A percentile compares a stretch with the other conserved stretches of the same genome.
Conservation (phyloP, 2,888 invertebrate species). For the Diplolepis rosae region DNA sequence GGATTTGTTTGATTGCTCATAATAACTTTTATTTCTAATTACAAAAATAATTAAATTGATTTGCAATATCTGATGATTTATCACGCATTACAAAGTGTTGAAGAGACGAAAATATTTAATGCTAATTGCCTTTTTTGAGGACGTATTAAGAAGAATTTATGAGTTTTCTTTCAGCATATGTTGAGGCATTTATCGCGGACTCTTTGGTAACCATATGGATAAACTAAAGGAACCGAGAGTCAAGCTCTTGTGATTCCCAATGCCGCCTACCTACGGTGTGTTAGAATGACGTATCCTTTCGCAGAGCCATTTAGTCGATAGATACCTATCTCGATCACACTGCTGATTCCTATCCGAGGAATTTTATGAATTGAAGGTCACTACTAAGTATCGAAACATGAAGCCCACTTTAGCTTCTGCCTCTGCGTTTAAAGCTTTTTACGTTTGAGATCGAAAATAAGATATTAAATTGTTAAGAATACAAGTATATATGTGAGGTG, state of each 20-base stretch:
- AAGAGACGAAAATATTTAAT: too few relatives aligned
- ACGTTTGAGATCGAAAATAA: background rate
- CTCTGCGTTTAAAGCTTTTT: background rate
- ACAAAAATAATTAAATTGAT: too few relatives aligned
- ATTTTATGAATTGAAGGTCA: slow-evolving; percentile 20
- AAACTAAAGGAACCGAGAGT: slow-evolving; percentile 63
- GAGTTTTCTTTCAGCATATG: background rate
- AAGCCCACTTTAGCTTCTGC: slow-evolving; percentile 9
- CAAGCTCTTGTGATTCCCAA: slow-evolving; percentile 40
- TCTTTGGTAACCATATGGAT: slow-evolving; percentile 56
- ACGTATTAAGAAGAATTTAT: background rate
- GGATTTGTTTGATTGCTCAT: too few relatives aligned
- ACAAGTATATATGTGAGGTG: too few relatives aligned
- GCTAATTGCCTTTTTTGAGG: too few relatives aligned
- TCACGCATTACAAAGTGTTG: too few relatives aligned
- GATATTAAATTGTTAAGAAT: too few relatives aligned
- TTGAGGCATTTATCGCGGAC: slow-evolving; percentile 41
- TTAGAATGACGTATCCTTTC: slow-evolving; percentile 69
- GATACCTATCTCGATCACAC: slow-evolving; percentile 65
- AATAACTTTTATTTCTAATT: too few relatives aligned
- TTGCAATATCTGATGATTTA: too few relatives aligned
- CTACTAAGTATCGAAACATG: slow-evolving; percentile 7
- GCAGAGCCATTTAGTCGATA: slow-evolving; percentile 64
- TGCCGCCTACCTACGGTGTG: slow-evolving; percentile 62
- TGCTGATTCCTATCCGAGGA: slow-evolving; percentile 48